Conservation (phyloP, 2,113 vertebrate genomes). For the Isurus oxyrinchus region DNA sequence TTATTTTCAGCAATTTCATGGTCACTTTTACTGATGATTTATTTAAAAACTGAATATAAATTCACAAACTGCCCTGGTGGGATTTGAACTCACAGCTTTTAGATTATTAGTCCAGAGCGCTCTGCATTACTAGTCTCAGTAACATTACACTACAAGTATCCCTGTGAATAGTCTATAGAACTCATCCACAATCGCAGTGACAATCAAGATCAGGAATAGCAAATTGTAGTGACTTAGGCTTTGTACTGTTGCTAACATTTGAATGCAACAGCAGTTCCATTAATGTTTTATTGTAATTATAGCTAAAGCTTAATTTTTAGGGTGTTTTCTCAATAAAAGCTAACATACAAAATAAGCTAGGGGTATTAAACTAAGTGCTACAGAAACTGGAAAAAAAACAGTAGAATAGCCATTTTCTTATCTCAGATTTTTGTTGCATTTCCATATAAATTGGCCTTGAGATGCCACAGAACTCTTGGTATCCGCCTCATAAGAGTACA, state of each 20-base stretch:
- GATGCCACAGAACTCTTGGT: not conserved
- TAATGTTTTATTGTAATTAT: too few species aligned
- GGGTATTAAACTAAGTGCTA: too few species aligned
- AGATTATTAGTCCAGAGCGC: not conserved
- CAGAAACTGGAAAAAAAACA: not conserved
- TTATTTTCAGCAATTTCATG: not conserved
- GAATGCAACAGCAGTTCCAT: too few species aligned
- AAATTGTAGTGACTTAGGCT: too few species aligned
- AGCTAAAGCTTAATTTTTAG: not conserved
- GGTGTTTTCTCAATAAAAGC: not conserved
- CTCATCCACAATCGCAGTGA: not conserved
- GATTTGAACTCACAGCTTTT: not conserved
- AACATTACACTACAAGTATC: not conserved
- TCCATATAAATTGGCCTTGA: not conserved
- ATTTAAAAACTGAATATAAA: not conserved
- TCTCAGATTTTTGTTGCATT: too few species aligned
- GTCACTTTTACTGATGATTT: not conserved
- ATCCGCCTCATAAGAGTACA: not conserved
- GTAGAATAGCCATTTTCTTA: not conserved
- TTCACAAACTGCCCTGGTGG: not conserved
- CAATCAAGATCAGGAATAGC: too few species aligned
- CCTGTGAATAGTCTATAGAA: not conserved
- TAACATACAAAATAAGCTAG: not conserved
- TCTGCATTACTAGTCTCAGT: not conserved
- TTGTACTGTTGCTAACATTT: not conserved